A percentile compares a stretch with the other conserved stretches of the same genome.
phyloP scores from a whole-genome alignment of 2,888 invertebrate species.

The Tryphoninae sp. region DNA sequence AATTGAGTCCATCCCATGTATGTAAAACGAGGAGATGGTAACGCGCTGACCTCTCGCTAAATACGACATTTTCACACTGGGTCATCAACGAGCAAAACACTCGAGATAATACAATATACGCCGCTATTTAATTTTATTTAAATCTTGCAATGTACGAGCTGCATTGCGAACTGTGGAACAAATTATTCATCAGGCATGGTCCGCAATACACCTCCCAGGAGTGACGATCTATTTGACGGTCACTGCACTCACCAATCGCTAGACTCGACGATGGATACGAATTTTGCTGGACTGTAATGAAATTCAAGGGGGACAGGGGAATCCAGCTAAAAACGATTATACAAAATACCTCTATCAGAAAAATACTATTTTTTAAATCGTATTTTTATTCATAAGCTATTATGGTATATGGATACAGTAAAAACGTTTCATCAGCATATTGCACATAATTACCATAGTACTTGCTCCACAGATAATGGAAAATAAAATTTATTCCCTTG shows the following conservation, averaged over 20 bases:
- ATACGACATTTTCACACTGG: neutral
- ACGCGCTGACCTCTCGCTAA: neutral
- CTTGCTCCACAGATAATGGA: no score
- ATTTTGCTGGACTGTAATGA: neutral
- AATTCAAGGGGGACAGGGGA: neutral
- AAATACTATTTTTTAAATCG: neutral
- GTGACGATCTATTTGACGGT: conserved; percentile 45
- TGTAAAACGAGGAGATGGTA: neutral
- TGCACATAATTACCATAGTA: no score
- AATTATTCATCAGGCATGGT: conserved; percentile 58
- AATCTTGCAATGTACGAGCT: conserved; percentile 42
- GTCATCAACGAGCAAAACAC: neutral
- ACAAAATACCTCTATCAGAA: neutral
- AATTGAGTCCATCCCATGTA: no score
- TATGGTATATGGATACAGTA: no score
- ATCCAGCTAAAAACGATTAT: neutral
- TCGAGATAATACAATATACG: conserved; percentile 10
- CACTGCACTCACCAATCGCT: conserved; percentile 6
- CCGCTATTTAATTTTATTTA: conserved; percentile 54
- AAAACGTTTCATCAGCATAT: no score
- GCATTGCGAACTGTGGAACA: conserved; percentile 51
- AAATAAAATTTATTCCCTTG: no score
- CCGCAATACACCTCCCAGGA: conserved; percentile 14
- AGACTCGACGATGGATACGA: neutral
- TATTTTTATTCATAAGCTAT: no score